These are phyloP conservation scores for Drosophila birchii DNA, from an alignment of 2,888 invertebrate species.

Conservation along the genomic window DNA sequence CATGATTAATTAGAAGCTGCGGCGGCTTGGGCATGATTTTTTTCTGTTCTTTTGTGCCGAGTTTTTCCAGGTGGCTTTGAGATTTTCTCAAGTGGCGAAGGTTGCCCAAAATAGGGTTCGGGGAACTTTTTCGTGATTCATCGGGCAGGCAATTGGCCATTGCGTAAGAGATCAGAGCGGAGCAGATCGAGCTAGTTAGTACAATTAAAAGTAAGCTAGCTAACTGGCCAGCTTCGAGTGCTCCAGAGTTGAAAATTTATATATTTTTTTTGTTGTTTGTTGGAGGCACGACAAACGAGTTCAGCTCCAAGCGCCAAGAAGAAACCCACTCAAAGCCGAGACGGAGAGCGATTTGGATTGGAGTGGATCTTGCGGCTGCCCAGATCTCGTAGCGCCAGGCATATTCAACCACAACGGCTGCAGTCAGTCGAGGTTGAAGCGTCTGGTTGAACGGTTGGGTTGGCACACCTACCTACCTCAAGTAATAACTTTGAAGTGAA, in stretches of 20 bases:
- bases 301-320: constrained; percentile 53
- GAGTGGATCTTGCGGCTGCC: constrained; percentile 28
- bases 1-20: constrained; percentile 57
- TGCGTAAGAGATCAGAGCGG: constrained; percentile 59
- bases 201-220: constrained; percentile 66
- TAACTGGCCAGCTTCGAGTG: constrained; percentile 14
- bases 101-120: constrained; percentile 56
- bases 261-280: constrained; percentile 10
- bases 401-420: constrained; percentile 63
- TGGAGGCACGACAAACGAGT: constrained; percentile 80
- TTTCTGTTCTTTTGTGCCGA: constrained; percentile 29
- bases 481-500: constrained; percentile 29
- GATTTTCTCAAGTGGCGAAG: constrained; percentile 48
- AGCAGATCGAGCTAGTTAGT: constrained; percentile 70
- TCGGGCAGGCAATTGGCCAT: constrained; percentile 62
- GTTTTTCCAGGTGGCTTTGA: constrained; percentile 22
- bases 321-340: constrained; percentile 54
- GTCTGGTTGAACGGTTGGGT: constrained; percentile 63
- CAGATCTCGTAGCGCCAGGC: constrained; percentile 21
- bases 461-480: constrained; percentile 1
- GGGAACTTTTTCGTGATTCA: constrained; percentile 59
- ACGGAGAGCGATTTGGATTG: constrained; percentile 34
- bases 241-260: constrained; percentile 51
- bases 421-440: constrained; percentile 73
- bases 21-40: constrained; percentile 20